Evolutionary conservation across 2,113 vertebrate species (phyloP).

Genomic region (Collichthys lucidus): DNA sequence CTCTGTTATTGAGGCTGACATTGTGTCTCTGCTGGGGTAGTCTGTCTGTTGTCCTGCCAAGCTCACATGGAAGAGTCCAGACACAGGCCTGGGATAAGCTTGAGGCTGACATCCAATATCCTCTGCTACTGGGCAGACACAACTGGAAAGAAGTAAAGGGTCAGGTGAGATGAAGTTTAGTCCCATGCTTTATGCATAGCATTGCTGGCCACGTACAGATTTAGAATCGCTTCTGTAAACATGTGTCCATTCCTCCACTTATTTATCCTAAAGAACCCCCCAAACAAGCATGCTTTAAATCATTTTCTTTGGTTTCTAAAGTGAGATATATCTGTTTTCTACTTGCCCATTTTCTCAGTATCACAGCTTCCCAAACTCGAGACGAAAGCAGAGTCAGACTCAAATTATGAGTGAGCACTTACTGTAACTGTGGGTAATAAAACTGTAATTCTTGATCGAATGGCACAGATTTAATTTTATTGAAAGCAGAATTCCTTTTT

Average conservation of each 20-base stretch:
- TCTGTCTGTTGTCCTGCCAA: slow-evolving; percentile 72
- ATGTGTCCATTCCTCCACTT: background rate
- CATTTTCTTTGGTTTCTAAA: background rate
- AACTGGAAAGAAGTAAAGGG: slow-evolving; percentile 49
- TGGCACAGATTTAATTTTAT: slow-evolving; percentile 12
- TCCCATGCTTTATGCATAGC: background rate
- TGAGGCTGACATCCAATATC: slow-evolving; percentile 46
- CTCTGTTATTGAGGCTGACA: slow-evolving; percentile 45
- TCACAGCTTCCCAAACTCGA: slow-evolving; percentile 3
- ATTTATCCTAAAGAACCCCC: background rate
- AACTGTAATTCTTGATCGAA: slow-evolving; percentile 9
- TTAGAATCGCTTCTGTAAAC: slow-evolving; percentile 6
- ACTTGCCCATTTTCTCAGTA: slow-evolving; percentile 8
- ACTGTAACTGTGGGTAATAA: slow-evolving; percentile 31
- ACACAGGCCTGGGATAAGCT: slow-evolving; percentile 51
- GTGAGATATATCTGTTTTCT: background rate
- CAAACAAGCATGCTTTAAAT: background rate
- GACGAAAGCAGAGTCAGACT: slow-evolving; percentile 5
- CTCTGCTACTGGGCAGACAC: slow-evolving; percentile 42
- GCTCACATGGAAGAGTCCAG: slow-evolving; percentile 48
- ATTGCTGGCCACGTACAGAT: slow-evolving; percentile 22
- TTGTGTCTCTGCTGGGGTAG: slow-evolving; percentile 44
- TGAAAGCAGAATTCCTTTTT: slow-evolving; percentile 30
- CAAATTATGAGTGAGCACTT: slow-evolving; percentile 23
- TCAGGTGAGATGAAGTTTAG: background rate